Evolutionary conservation across 2,888 invertebrate genomes (phyloP).

Genomic region (Noctua janthina): DNA sequence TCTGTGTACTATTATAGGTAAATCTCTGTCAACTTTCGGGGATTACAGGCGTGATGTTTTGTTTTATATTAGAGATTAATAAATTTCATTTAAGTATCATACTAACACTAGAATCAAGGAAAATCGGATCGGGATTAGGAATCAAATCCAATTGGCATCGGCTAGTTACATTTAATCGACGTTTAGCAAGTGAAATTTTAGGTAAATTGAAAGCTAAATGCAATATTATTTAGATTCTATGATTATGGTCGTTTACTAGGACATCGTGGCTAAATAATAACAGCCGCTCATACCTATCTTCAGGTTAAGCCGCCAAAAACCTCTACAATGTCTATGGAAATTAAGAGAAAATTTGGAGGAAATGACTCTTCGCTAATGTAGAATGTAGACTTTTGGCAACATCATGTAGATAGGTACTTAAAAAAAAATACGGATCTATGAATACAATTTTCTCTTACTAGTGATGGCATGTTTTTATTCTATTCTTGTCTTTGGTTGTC

Average conservation of each 20-base stretch:
- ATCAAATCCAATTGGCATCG: neutral
- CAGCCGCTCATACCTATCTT: too few species aligned
- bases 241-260: neutral
- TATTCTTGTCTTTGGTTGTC: constrained; percentile 12
- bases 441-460: constrained; percentile 19
- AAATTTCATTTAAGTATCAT: neutral
- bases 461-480: constrained; percentile 9
- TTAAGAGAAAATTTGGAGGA: neutral
- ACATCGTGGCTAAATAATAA: too few species aligned
- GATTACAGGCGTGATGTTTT: neutral
- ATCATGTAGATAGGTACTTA: neutral
- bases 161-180: neutral
- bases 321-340: neutral
- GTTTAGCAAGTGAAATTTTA: neutral
- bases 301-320: too few species aligned
- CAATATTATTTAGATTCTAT: neutral
- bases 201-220: neutral
- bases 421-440: neutral
- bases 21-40: neutral
- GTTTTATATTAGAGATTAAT: neutral
- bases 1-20: too few species aligned
- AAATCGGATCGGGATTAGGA: neutral
- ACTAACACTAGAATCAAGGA: too few species aligned
- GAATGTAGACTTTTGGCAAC: constrained; percentile 1
- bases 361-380: neutral